Evolutionary conservation across 30 jellyfish, hydroid and myxozoan species (phyloP), one percentile per base, ranked within the genome.

Genomic region (Aurelia aurita): DNA sequence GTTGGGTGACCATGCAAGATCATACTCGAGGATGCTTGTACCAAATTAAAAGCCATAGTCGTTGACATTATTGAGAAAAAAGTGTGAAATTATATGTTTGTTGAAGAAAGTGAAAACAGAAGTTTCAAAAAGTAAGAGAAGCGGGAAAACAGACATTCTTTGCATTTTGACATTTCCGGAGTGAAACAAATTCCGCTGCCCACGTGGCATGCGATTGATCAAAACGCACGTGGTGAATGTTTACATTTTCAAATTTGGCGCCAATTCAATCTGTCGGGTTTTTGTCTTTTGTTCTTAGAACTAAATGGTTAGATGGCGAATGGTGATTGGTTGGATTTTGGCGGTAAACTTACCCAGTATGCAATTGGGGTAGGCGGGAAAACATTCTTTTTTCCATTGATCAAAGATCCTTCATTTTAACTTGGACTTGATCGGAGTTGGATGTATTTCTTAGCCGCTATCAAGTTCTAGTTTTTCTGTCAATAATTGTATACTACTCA

Each of bases 231-330:
- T 81, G 91, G 79, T 19, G 57, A 73, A 14, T 81, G 72, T 81
- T 81, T 67, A 67, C 80, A 64, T 81, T 81, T 81, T 81, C 72
- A 29, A 81, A 81, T 81, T 81, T 81, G 78, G 85, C 91, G 91
- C 91, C 61, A 74, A 27, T 1, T 29, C 34, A 57, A 55, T 54
- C 60, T 49, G 83, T 85, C 91, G 91, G 61, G 85, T 58, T 59
- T 66, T 70, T 22, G 4, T 19, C 66, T 46, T 49, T 81, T 81
- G 91, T 67, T 31, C 78, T 49, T 10, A 12, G 51, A 49, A 51
- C 66, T 14, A 6, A 58, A n/a, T 11, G 23, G 43, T n/a, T 7
- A 16, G 28, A 29, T 9, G 18, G 27, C 25, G 61, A n/a, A 5
- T 14, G 45, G 49, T 78, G 89, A 78, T 78, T 78, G 89, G 80